Evolutionary conservation across 2,888 invertebrate genomes (phyloP), one percentile per base, ranked within the genome.

Genomic region (Platycheirus albimanus): DNA sequence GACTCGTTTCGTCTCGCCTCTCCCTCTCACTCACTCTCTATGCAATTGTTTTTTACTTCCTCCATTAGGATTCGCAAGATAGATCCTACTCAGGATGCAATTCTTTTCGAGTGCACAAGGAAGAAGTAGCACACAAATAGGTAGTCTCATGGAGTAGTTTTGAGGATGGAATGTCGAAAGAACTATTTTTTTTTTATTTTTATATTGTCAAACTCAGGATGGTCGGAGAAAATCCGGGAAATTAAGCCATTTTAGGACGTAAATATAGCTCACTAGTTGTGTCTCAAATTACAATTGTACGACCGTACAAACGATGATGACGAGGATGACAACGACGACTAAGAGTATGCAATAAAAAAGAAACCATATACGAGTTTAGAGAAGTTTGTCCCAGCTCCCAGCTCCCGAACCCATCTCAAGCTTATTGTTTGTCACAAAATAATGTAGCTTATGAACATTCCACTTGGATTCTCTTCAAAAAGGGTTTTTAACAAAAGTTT

Each of bases 381-480:
- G n/a, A 47, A 56, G 43, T 45, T 47, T 56, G 47, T 41, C 30
- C 5, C 36, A 54, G n/a, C n/a, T 17, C 30, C 17, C 15, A 30
- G 30, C 13, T 30, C 38, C 20, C n/a, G n/a, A n/a, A n/a, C n/a
- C n/a, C n/a, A n/a, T n/a, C n/a, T n/a, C n/a, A n/a, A n/a, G n/a
- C n/a, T n/a, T n/a, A 70, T 77, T 70, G 63, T 70, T 49, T 17
- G 64, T 54, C 13, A 33, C 36, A 69, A 43, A 69, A 67, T 61
- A 8, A 24, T 24, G 24, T 33, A 38, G 54, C 69, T 61, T 76
- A 63, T 69, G 52, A 28, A 51, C 38, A 38, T 64, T 70, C 52
- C 63, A 20, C 15, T 47, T 3, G 11, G 20, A 0, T 36, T 20
- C 8, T 17, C n/a, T 20, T 15, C 19, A 8, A 11, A 47, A 56